Evolutionary conservation across 2,888 invertebrate genomes (phyloP), one percentile per base, ranked within the genome.

Genomic region (Catocala nupta): DNA sequence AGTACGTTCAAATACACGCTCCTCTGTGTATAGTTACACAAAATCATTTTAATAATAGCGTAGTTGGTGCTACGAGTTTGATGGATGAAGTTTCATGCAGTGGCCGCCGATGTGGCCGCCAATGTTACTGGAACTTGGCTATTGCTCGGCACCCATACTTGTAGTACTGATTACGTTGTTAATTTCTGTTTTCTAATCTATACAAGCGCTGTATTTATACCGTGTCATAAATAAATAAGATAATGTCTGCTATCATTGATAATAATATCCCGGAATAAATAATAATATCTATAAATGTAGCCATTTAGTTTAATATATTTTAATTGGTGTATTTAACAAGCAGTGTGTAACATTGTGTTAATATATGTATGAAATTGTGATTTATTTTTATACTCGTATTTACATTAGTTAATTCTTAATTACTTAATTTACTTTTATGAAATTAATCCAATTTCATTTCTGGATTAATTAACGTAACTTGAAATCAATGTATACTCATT

Each of bases 1-100:
- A 70, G 68, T 71, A 71, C 53, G 68, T 65, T 70, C 69, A 73
- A 69, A 73, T 71, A 71, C 61, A 68, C 59, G 59, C 60, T 60
- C 65, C 66, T 63, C 61, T 54, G 66, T 47, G 70, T 60, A 56
- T 67, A 70, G 64, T 67, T 65, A 59, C 57, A 73, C 68, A 61
- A 70, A 75, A 75, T 70, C 51, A 73, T 75, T 64, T 64, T 54
- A 62, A 62, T 61, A 60, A 65, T 65, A 61, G 55, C 45, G 51
- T 55, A 55, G 44, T 50, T 34, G 42, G 48, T 44, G 61, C 45
- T 55, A 39, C 34, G 39, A 61, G 47, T 61, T 55, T 61, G 61
- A 61, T 55, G 61, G 45, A 51, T 61, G 45, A 55, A 61, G 61
- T 61, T 61, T 55, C 51, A 10, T 55, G 51, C 6, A 50, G 45